Evolutionary conservation across 2,888 invertebrate genomes (phyloP).

Genomic region (Monochamus alternatus): DNA sequence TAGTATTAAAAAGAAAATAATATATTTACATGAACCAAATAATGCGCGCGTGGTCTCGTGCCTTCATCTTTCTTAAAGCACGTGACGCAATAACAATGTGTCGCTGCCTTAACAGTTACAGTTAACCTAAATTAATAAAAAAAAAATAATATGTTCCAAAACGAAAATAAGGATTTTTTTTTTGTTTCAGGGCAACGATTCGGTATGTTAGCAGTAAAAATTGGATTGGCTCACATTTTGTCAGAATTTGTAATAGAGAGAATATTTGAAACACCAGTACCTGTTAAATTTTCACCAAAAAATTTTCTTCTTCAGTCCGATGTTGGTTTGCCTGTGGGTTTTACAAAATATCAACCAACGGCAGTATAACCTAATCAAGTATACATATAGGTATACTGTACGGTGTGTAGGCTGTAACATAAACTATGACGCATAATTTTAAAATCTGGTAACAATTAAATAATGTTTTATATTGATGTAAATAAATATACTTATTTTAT

Average conservation of each 20-base stretch:
- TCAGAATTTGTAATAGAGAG: constrained; percentile 52
- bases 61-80: too few species aligned
- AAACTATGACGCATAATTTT: too few species aligned
- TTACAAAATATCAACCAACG: constrained; percentile 31
- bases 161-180: neutral
- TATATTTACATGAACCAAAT: too few species aligned
- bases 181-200: constrained; percentile 56
- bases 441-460: too few species aligned
- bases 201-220: constrained; percentile 52
- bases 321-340: constrained; percentile 54
- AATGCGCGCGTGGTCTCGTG: too few species aligned
- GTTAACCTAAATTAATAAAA: too few species aligned
- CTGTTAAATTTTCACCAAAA: constrained; percentile 53
- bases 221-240: constrained; percentile 51
- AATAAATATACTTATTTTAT: too few species aligned
- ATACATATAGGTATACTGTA: neutral
- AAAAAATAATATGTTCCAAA: neutral
- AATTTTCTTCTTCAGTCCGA: constrained; percentile 51
- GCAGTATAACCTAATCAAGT: neutral
- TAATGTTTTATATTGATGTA: too few species aligned
- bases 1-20: too few species aligned
- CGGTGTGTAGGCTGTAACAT: too few species aligned
- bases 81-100: too few species aligned
- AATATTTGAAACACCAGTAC: constrained; percentile 52
- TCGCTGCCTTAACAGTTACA: too few species aligned